Base-by-base conservation (phyloP, 2,888 invertebrate species). In the Eilema griseolum region DNA sequence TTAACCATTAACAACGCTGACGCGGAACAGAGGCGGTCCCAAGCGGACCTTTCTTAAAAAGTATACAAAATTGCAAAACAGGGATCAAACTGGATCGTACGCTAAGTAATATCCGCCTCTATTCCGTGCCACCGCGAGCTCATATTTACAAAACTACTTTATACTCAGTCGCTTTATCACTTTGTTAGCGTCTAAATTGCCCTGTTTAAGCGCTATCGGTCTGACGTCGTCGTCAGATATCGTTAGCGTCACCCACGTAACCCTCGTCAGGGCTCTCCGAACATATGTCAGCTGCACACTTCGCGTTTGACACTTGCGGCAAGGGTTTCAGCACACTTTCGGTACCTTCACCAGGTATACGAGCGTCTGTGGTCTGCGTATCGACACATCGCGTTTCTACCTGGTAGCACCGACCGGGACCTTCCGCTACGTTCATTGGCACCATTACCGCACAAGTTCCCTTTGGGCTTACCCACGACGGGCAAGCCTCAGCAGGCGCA, bases 221-320 rank as follows among this genome's bases (percentile, higher is more conserved):
- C 74, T 89, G 92, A 81, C 95, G 93, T 83, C 95, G 93, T 87
- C 95, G 97, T 97, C 97, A 97, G 93, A 97, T 97, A 87, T 97
- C 97, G 85, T 96, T 96, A 74, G 96, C 96, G 86, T 98, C 98
- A 57, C 98, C 98, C 69, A 98, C 98, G 90, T 98, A 98, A 24
- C 98, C 98, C 91, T 98, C 98, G 88, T 98, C 98, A 56, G 98
- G 98, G 91, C 98, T 98, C 86, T 98, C 98, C 24, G 97, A 97
- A 83, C 92, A 96, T 82, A 95, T 95, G 90, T 92, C 96, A 81
- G 91, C 91, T 79, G 93, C 95, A 85, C 93, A 93, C 86, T 95
- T 95, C 84, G 92, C 93, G 85, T 93, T 94, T 75, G 94, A 92
- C 78, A 93, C 92, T 89, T 95, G 93, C 8, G 93, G 93, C 75